Evolutionary conservation across 1,140 invertebrate genomes (phyloP).

Genomic region (Drosophila gunungcola): DNA sequence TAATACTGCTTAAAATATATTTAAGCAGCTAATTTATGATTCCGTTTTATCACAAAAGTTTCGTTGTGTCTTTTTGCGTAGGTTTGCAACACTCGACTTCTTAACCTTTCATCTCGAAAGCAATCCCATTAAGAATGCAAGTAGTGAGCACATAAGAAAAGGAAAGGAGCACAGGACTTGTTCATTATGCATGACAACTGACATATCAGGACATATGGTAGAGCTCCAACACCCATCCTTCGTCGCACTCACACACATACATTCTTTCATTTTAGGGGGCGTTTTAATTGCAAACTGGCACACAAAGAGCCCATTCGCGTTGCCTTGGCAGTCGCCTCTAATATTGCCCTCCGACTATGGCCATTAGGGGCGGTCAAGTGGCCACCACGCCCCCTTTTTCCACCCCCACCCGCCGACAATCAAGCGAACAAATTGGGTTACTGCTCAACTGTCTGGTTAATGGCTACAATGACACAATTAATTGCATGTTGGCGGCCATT

Average conservation of each 20-base stretch:
- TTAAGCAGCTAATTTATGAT: conserved; percentile 37
- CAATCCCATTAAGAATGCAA: conserved; percentile 59
- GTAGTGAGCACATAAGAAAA: conserved; percentile 30
- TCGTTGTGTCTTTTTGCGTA: background rate
- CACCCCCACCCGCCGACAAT: conserved; percentile 46
- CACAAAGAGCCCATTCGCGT: conserved; percentile 44
- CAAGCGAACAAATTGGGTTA: conserved; percentile 79
- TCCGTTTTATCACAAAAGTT: conserved; percentile 34
- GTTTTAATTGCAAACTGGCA: conserved; percentile 76
- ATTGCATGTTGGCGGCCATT: conserved; percentile 74
- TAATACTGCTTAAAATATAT: conserved; percentile 8
- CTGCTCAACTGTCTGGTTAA: conserved; percentile 82
- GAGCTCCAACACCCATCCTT: conserved; percentile 29
- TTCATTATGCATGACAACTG: conserved; percentile 76
- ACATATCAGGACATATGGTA: conserved; percentile 73
- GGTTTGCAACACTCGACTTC: background rate
- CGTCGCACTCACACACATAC: background rate
- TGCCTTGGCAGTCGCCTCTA: conserved; percentile 34
- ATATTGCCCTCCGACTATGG: conserved; percentile 31
- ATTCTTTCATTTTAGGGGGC: conserved; percentile 54
- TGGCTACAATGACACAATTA: conserved; percentile 82
- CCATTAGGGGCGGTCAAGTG: conserved; percentile 70
- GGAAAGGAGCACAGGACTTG: conserved; percentile 4
- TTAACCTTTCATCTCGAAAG: conserved; percentile 31
- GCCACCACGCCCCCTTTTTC: background rate